phyloP scores from a whole-genome alignment of 1,140 invertebrate genomes.

The Galleria mellonella region DNA sequence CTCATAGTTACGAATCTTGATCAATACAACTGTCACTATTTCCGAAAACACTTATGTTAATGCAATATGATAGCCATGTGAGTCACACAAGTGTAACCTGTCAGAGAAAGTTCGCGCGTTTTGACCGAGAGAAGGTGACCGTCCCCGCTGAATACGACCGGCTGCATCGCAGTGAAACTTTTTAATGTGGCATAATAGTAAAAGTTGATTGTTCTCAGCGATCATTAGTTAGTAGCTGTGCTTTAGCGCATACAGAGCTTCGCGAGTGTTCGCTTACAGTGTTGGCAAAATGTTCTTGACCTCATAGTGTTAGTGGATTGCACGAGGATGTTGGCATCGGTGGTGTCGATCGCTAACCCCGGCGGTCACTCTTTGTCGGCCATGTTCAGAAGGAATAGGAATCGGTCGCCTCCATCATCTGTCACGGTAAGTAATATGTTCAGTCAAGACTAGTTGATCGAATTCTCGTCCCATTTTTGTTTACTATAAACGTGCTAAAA shows the following conservation, averaged over 20 bases:
- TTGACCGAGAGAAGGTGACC: conserved; percentile 20
- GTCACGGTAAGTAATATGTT: conserved; percentile 16
- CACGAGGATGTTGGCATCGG: conserved; percentile 6
- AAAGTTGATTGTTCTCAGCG: conserved; percentile 21
- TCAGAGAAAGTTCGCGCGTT: conserved; percentile 27
- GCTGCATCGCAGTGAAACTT: conserved; percentile 18
- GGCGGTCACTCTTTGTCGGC: conserved; percentile 41
- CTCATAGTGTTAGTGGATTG: too few species aligned
- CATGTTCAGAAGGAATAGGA: conserved; percentile 35
- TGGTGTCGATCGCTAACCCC: conserved; percentile 43
- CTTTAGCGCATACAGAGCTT: conserved; percentile 3
- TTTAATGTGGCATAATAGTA: conserved; percentile 17
- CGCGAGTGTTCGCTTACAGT: not conserved
- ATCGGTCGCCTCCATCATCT: conserved; percentile 21
- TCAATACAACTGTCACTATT: too few species aligned
- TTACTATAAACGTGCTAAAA: too few species aligned
- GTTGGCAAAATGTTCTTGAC: too few species aligned
- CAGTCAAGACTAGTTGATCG: too few species aligned
- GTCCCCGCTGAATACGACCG: conserved; percentile 11
- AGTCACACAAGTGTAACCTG: too few species aligned
- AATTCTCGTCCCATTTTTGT: too few species aligned
- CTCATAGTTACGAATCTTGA: too few species aligned
- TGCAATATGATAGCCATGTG: too few species aligned
- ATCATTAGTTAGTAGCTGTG: not conserved
- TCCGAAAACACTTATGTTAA: too few species aligned